phyloP scores from a whole-genome alignment of 2,113 vertebrate species.

The Brachirus orientalis region DNA sequence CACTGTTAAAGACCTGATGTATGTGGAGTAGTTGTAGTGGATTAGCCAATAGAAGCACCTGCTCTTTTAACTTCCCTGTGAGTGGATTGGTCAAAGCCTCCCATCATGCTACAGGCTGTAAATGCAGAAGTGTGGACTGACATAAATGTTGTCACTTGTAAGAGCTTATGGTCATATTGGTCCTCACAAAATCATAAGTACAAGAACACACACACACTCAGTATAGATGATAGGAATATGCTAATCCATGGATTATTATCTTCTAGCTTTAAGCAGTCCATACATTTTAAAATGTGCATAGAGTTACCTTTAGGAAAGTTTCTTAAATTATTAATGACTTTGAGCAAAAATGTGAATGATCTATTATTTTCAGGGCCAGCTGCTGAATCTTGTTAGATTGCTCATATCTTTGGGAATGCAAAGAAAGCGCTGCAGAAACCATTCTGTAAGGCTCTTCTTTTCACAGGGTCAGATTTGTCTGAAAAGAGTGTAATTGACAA shows the following conservation, averaged over 20 bases:
- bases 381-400: conserved; percentile 40
- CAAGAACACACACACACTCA: not conserved
- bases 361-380: conserved; percentile 9
- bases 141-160: not conserved
- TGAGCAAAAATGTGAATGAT: conserved; percentile 30
- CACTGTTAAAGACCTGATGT: too few species aligned
- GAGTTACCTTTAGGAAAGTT: conserved; percentile 43
- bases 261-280: conserved; percentile 38
- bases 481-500: not conserved
- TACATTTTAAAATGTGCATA: conserved; percentile 48
- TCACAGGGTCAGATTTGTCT: not conserved
- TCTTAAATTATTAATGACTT: conserved; percentile 53
- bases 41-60: too few species aligned
- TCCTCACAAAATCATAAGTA: not conserved
- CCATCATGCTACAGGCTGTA: too few species aligned
- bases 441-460: not conserved
- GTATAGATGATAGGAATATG: conserved; percentile 34
- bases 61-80: too few species aligned
- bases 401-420: conserved; percentile 15
- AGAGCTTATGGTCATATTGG: not conserved
- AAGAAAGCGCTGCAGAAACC: not conserved
- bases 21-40: too few species aligned
- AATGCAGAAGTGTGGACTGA: too few species aligned
- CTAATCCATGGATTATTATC: conserved; percentile 43
- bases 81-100: too few species aligned